phyloP scores from a whole-genome alignment of 2,888 invertebrate species.

The Diarsia dahlii region DNA sequence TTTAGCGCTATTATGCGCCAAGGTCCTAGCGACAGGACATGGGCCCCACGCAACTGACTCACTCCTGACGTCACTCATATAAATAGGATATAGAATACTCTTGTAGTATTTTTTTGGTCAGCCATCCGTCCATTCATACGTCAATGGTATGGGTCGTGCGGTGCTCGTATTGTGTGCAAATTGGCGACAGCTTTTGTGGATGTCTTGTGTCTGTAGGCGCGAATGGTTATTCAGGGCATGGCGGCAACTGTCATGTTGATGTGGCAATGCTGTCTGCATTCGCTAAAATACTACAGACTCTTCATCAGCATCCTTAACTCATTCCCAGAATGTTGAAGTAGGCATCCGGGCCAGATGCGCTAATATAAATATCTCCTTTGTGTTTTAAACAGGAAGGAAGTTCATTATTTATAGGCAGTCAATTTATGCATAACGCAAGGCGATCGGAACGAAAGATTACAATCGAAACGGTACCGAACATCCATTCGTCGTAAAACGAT shows the following conservation, averaged over 20 bases:
- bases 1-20: conserved; percentile 68
- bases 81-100: conserved; percentile 70
- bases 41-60: conserved; percentile 71
- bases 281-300: background rate
- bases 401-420: conserved; percentile 13
- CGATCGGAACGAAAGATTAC: conserved; percentile 32
- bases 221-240: conserved; percentile 40
- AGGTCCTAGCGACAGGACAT: conserved; percentile 75
- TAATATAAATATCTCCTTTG: conserved; percentile 1
- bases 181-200: conserved; percentile 63
- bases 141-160: conserved; percentile 65
- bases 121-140: conserved; percentile 85
- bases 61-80: conserved; percentile 70
- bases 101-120: conserved; percentile 78
- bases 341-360: background rate
- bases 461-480: conserved; percentile 22
- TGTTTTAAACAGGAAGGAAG: conserved; percentile 44
- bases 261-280: conserved; percentile 22
- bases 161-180: conserved; percentile 80
- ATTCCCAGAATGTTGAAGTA: background rate
- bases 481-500: conserved; percentile 32
- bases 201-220: conserved; percentile 35
- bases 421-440: conserved; percentile 25
- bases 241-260: conserved; percentile 31
- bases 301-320: conserved; percentile 28